phyloP scores from a whole-genome alignment of 2,113 vertebrate species.

The Baryphthengus martii region DNA sequence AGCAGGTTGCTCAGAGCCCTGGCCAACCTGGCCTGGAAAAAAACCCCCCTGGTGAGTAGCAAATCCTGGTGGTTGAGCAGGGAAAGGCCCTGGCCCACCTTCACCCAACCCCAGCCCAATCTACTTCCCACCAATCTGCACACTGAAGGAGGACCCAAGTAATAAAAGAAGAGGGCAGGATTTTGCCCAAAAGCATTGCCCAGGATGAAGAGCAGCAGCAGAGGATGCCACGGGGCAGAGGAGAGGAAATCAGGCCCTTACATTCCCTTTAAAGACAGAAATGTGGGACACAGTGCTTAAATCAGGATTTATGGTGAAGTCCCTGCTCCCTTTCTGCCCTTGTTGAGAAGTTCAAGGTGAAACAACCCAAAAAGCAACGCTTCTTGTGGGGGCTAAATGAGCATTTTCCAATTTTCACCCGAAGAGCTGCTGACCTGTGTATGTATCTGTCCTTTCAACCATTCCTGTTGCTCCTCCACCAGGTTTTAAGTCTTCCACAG shows the following conservation, averaged over 20 bases:
- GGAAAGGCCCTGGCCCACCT: not conserved
- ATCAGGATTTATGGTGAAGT: not conserved
- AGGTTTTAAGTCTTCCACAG: not conserved
- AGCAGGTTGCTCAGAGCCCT: too few species aligned
- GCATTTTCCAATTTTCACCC: not conserved
- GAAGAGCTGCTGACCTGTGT: not conserved
- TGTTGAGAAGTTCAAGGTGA: not conserved
- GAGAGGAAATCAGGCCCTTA: not conserved
- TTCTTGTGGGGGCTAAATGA: not conserved
- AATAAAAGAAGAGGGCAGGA: not conserved
- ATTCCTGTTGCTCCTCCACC: not conserved
- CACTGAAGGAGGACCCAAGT: not conserved
- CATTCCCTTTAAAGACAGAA: not conserved
- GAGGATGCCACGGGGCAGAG: not conserved
- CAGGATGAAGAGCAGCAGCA: rapidly evolving
- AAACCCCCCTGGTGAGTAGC: rapidly evolving
- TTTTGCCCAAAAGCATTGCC: not conserved
- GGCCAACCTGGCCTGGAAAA: too few species aligned
- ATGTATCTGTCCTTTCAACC: not conserved
- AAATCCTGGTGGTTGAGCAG: not conserved
- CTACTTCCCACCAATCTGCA: too few species aligned
- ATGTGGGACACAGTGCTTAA: not conserved
- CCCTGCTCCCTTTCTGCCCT: not conserved
- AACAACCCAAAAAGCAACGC: rapidly evolving
- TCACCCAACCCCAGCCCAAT: not conserved